phyloP scores from a whole-genome alignment of 2,113 vertebrate species.

The Cyprinodon brontotheroides region DNA sequence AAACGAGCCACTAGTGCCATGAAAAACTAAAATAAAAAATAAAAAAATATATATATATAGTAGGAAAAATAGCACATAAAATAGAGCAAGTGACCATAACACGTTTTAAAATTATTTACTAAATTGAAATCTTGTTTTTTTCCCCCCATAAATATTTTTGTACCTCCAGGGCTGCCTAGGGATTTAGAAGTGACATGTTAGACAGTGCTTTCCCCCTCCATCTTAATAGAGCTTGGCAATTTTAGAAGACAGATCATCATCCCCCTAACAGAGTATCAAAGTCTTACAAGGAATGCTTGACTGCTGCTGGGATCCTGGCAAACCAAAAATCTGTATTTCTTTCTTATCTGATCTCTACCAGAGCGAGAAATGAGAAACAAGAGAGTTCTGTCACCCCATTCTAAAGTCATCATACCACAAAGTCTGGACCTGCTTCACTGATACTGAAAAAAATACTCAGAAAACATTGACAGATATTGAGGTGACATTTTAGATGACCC shows the following conservation, averaged over 20 bases:
- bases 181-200: not conserved
- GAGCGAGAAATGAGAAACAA: constrained; percentile 15
- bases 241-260: not conserved
- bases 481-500: constrained; percentile 10
- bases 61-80: not conserved
- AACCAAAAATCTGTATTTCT: constrained; percentile 2
- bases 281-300: not conserved
- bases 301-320: not conserved
- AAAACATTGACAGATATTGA: not conserved
- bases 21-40: no score
- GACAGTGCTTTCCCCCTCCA: not conserved
- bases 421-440: constrained; percentile 5
- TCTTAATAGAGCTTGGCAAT: not conserved
- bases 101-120: not conserved
- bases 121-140: not conserved
- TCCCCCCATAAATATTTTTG: not conserved
- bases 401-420: constrained; percentile 18
- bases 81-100: not conserved
- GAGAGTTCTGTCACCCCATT: constrained; percentile 1
- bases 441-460: constrained; percentile 10
- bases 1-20: no score
- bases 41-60: no score
- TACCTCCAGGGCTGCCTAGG: not conserved
- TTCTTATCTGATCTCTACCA: constrained; percentile 12
- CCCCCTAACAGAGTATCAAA: not conserved